phyloP scores from a whole-genome alignment of 2,797 vertebrate species.

The Sebastiscus tertius region DNA sequence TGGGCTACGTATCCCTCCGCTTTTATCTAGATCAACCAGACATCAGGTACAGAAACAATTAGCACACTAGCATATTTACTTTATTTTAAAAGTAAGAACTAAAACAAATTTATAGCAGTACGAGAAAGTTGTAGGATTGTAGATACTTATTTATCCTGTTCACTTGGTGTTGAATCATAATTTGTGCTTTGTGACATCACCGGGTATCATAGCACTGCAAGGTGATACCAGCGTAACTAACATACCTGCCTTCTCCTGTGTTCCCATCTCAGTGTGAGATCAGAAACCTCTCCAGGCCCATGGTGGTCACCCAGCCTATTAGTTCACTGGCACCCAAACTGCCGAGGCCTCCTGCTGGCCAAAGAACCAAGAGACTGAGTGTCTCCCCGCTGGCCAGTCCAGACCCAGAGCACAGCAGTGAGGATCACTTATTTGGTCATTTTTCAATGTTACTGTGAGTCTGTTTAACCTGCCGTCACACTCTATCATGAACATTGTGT shows the following conservation, averaged over 20 bases:
- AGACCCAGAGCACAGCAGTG: constrained; percentile 55
- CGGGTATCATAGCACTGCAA: not conserved
- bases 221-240: not conserved
- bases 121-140: not conserved
- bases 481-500: not conserved
- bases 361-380: constrained; percentile 60
- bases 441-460: not conserved
- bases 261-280: constrained; percentile 80
- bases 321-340: constrained; percentile 52
- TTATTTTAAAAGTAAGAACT: not conserved
- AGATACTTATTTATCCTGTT: not conserved
- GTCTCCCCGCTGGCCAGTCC: constrained; percentile 34
- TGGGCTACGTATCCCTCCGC: constrained; percentile 59
- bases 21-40: constrained; percentile 40
- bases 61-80: not conserved
- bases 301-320: constrained; percentile 83
- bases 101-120: not conserved
- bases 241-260: not conserved
- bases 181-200: not conserved
- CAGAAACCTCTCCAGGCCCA: constrained; percentile 86
- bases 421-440: constrained; percentile 10
- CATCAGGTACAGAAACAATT: constrained; percentile 67
- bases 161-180: not conserved
- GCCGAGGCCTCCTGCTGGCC: constrained; percentile 54
- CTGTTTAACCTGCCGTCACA: not conserved